These are phyloP conservation scores for Acleris laterana DNA, from an alignment of 2,888 invertebrate species.

Conservation along the genomic window DNA sequence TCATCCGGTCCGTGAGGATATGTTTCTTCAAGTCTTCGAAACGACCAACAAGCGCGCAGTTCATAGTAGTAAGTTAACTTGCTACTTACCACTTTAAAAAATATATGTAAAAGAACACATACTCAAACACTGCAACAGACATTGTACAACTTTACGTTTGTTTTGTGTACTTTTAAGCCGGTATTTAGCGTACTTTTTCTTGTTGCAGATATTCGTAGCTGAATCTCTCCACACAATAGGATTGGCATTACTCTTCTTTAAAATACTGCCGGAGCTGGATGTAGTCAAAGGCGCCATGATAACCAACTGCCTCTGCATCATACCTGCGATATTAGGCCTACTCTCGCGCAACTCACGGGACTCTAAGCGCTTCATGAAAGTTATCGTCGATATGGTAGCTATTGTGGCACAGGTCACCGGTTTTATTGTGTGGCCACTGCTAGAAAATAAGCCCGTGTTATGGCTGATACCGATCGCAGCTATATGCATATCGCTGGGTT, in stretches of 20 bases:
- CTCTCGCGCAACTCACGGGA: slow-evolving; percentile 93
- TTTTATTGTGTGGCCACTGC: slow-evolving; percentile 95
- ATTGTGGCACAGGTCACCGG: slow-evolving; percentile 95
- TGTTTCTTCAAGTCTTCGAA: slow-evolving; percentile 95
- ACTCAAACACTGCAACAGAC: too few species aligned
- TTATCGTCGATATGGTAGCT: slow-evolving; percentile 92
- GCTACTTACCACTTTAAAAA: neutral
- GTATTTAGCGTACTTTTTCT: neutral
- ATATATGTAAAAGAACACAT: too few species aligned
- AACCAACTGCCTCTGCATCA: slow-evolving; percentile 96
- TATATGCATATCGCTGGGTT: slow-evolving; percentile 94
- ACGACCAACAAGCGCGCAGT: slow-evolving; percentile 86
- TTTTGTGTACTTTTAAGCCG: too few species aligned
- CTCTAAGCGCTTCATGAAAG: slow-evolving; percentile 90
- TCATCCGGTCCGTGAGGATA: slow-evolving; percentile 93
- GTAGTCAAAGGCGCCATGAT: slow-evolving; percentile 98
- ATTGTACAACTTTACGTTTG: slow-evolving; percentile 3
- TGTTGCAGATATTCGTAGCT: slow-evolving; percentile 88
- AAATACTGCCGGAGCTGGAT: slow-evolving; percentile 95
- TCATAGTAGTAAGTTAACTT: slow-evolving; percentile 67
- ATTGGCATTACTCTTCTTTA: slow-evolving; percentile 92
- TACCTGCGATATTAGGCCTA: slow-evolving; percentile 91
- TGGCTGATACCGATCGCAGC: slow-evolving; percentile 95
- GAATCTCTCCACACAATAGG: slow-evolving; percentile 96
- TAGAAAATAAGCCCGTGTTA: slow-evolving; percentile 89